Base-by-base conservation (phyloP, 1,140 invertebrate genomes). In the Diplogasteroides magnus region DNA sequence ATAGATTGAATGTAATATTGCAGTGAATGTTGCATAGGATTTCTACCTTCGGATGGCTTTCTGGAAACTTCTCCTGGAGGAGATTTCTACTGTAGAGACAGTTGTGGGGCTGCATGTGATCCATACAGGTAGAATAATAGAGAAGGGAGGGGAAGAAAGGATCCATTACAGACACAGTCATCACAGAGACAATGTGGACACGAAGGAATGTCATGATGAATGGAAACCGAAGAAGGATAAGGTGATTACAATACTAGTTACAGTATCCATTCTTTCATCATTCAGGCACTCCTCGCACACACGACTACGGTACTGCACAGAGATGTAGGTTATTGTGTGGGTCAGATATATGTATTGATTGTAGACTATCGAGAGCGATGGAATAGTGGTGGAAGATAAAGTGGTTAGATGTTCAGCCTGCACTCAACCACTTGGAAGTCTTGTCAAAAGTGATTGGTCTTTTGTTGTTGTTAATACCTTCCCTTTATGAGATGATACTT, bases 41-140 rank as follows among this genome's bases (percentile, higher is more conserved):
- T 68, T 29, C 68, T 77, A n/a, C 76, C 76, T n/a, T 37, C 61
- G 31, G 76, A 77, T 29, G 76, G 77, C 27, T 77, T 74, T 61
- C 31, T 77, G 32, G 62, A 26, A 1, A 67, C 63, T 1, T 62
- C 70, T 15, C 64, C 68, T 31, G 32, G 58, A 6, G 64, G 37
- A 1, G 70, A 72, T 31, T 68, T 68, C 15, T 72, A 48, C 25
- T 72, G 70, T 26, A 31, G 70, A 27, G 70, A 72, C 31, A 58
- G 64, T 29, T 72, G 70, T 64, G 70, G 70, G n/a, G 64, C 70
- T 14, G n/a, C 2, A n/a, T 72, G 70, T 48, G 70, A 72, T 67
- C 70, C 70, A 1, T 58, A 67, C 31, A 67, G 19, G 63, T 71
- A n/a, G 27, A 23, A 69, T 74, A 31, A 76, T 59, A 3, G 60